Evolutionary conservation across 2,888 invertebrate genomes (phyloP), one percentile per base, ranked within the genome.

Genomic region (Harpagoxenus sublaevis): DNA sequence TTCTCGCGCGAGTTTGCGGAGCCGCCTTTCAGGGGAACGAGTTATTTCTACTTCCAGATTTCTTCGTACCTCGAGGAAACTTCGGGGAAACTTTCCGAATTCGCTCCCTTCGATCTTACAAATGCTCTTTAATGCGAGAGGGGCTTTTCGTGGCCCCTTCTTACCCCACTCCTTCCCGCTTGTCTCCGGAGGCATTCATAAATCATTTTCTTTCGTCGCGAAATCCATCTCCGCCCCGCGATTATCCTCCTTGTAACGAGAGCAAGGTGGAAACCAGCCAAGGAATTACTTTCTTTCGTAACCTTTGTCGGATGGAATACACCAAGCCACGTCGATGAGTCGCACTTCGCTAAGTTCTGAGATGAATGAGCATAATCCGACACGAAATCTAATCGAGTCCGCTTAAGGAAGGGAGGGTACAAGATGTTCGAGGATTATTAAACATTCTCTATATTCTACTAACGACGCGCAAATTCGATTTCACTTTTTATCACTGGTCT

Each of bases 191-290:
- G 39, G 53, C 77, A 82, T 79, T 75, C 90, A 77, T 86, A 88
- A 88, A 87, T 89, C 90, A 86, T 89, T 89, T 89, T 85, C 89
- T 84, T 85, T 65, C 85, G 74, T 81, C 79, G 53, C 75, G 84
- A 82, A 81, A 86, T 84, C 84, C 86, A 60, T 84, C 77, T 62
- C 57, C 74, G 66, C 42, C 55, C 79, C 18, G 18, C 86, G 86
- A 84, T 89, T 86, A 86, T 71, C 42, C 45, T 35, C 23, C 39
- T 53, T 55, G 65, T 62, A 48, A 79, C 51, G 79, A 28, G 48
- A 70, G 79, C 74, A 81, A 81, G 48, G 78, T 85, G 57, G 83
- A 84, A 66, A 31, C 74, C 35, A 51, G 70, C 82, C 78, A 66
- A 55, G 74, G 74, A 81, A 88, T 88, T 83, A 70, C 74, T 82